Base-by-base conservation (phyloP, 2,113 vertebrate genomes). In the Uria aalge region DNA sequence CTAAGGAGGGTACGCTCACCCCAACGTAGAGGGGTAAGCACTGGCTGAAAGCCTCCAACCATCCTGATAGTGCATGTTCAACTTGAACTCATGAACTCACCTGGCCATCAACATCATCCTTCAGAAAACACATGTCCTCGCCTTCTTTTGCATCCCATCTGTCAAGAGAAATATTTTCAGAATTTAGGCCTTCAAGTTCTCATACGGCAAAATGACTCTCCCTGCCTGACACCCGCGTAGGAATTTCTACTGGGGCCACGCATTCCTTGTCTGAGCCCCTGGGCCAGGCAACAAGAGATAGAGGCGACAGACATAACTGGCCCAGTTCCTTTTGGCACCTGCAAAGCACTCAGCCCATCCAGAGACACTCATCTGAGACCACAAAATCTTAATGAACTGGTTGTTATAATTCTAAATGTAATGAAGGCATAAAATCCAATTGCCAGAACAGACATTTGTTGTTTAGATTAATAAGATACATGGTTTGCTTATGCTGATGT, bases 71-170 rank as follows among this genome's bases (percentile, higher is more conserved):
- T 5, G 24, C 40, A 19, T 12, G 5, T 45, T 41, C 20, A 27
- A 79, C 59, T 69, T 41, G 23, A 90, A 4, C n/a, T 82, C 15
- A 20, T 26, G 79, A 80, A 91, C 97, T 95, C 83, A 98, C 98
- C 92, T 96, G 98, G 56, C 85, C 68, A 22, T 96, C 96, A 15
- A 34, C 62, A 19, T 97, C 97, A 92, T 98, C 97, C 69, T 97
- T 97, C 95, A 93, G 81, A 86, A 93, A 75, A 77, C 64, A 48
- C 38, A 90, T 47, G 41, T 98, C 96, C 41, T 98, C 97, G 23
- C 92, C 96, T 96, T 98, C 98, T 94, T 98, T 98, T 56, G 43
- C 32, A 64, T 98, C 98, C 98, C 97, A 98, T 69, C 98, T 98
- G 90, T 38, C 79, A 94, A 94, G 92, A 89, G 50, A 53, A 78